phyloP scores from a whole-genome alignment of 2,113 vertebrate genomes.

The crab-eating macaque (Macaca fascicularis) region DNA sequence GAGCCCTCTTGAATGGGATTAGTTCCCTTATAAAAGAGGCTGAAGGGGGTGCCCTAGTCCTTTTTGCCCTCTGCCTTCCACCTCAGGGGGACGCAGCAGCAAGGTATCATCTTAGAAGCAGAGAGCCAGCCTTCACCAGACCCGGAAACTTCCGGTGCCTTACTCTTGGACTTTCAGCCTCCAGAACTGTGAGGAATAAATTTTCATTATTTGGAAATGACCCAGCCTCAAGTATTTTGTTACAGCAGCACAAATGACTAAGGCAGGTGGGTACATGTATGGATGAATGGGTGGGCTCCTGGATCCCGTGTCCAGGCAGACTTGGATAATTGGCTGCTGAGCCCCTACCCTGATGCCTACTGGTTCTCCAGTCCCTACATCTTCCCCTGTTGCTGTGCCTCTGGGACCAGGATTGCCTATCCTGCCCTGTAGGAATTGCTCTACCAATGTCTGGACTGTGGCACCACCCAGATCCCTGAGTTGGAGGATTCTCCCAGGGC shows the following conservation, averaged over 20 bases:
- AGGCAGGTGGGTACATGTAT: not conserved
- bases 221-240: not conserved
- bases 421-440: not conserved
- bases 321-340: not conserved
- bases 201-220: not conserved
- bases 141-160: fast-evolving
- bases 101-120: not conserved
- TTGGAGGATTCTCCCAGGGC: not conserved
- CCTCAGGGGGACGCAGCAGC: fast-evolving
- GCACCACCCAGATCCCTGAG: not conserved
- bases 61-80: not conserved
- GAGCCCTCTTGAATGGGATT: not conserved
- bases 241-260: not conserved
- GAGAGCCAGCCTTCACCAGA: not conserved
- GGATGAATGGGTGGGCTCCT: not conserved
- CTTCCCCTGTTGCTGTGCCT: not conserved
- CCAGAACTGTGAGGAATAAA: not conserved
- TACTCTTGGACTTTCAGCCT: not conserved
- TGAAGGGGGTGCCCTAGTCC: too few species aligned
- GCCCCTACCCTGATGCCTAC: not conserved
- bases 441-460: fast-evolving
- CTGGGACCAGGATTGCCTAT: not conserved
- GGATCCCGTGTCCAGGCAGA: not conserved
- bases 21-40: not conserved
- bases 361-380: not conserved